Conservation (phyloP, 1,140 invertebrate genomes). For the Teleogryllus occipitalis region DNA sequence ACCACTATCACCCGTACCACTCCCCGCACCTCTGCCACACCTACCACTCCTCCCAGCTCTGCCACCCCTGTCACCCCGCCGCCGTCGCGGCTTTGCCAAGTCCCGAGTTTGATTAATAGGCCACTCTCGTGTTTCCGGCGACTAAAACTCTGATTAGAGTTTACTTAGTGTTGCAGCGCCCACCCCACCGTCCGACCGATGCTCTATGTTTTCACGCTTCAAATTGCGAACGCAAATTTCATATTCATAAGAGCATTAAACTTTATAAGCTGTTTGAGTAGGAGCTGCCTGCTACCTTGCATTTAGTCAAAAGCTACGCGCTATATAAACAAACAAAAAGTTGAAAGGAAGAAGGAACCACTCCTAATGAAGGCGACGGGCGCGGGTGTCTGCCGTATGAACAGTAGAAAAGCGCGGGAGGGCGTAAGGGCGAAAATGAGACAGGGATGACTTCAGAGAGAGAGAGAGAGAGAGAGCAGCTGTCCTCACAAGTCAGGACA, state of each 20-base stretch:
- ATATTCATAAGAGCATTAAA: slow-evolving; percentile 6
- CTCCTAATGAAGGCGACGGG: too few relatives aligned
- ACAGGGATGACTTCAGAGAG: too few relatives aligned
- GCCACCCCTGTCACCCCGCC: background rate
- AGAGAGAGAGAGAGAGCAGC: too few relatives aligned
- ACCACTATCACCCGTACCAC: too few relatives aligned
- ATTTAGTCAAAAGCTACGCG: background rate
- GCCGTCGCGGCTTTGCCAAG: background rate
- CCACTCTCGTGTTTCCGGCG: background rate
- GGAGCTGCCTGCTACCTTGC: background rate
- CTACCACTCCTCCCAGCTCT: too few relatives aligned
- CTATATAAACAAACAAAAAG: background rate
- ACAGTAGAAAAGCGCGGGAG: too few relatives aligned
- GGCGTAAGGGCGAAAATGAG: too few relatives aligned
- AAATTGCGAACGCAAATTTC: slow-evolving; percentile 4
- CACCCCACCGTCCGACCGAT: background rate
- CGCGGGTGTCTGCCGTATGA: too few relatives aligned
- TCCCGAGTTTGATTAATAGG: background rate
- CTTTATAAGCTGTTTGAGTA: background rate
- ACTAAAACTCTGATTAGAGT: slow-evolving; percentile 1
- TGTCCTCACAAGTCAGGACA: too few relatives aligned
- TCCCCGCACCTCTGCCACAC: too few relatives aligned
- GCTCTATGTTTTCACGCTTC: background rate
- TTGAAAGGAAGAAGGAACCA: background rate
- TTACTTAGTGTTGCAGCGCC: background rate